A percentile compares a stretch with the other conserved stretches of the same genome.
phyloP scores from a whole-genome alignment of 2,113 vertebrate genomes.

The Gila orcuttii region DNA sequence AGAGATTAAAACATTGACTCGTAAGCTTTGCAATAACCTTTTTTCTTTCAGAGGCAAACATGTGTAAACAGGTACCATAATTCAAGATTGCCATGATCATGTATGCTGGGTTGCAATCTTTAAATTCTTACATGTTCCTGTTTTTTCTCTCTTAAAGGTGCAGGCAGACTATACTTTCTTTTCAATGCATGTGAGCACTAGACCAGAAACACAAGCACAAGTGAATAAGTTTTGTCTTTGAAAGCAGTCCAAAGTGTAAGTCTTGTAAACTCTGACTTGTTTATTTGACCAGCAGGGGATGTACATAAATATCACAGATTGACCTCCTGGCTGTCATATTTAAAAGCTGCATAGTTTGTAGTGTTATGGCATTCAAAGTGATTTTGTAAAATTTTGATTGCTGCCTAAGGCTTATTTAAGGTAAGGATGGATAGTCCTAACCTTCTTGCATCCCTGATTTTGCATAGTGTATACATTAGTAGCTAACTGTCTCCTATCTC shows the following conservation, averaged over 20 bases:
- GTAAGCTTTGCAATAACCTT: slow-evolving; percentile 74
- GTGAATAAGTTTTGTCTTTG: neutral
- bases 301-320: neutral
- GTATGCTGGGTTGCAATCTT: neutral
- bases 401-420: no score
- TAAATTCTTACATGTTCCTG: neutral
- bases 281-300: neutral
- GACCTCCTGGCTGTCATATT: neutral
- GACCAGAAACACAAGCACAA: neutral
- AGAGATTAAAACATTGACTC: slow-evolving; percentile 70
- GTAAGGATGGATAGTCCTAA: neutral
- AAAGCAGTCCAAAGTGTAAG: neutral
- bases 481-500: slow-evolving; percentile 7
- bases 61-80: slow-evolving; percentile 55
- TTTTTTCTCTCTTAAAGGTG: neutral
- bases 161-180: neutral
- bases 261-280: neutral
- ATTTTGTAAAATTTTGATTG: neutral
- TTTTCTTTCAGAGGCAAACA: slow-evolving; percentile 64
- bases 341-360: neutral
- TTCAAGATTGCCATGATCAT: neutral
- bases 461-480: neutral
- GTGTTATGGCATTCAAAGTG: neutral
- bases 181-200: neutral
- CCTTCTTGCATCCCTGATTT: neutral